Percentiles rank a stretch among this genome's conserved stretches.
Conservation (phyloP, 2,888 invertebrate genomes). For the Arge pagana region DNA sequence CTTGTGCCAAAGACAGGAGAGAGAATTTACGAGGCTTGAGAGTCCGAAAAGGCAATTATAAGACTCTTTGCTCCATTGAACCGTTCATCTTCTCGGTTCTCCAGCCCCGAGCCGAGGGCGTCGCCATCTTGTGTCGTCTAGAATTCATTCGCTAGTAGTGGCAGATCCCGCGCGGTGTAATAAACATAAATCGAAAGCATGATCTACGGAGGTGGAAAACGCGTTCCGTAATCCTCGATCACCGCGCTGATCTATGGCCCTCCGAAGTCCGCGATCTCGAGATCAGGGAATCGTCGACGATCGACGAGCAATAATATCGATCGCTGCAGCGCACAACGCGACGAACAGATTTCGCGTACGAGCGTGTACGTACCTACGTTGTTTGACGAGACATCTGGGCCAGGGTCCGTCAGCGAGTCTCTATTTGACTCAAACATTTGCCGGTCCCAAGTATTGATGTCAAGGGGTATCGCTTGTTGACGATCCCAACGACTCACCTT, state of each 20-base stretch:
- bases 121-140: no score
- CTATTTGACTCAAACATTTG: slow-evolving; percentile 29
- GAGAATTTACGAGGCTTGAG: slow-evolving; percentile 2
- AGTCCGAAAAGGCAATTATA: not conserved
- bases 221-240: not conserved
- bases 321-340: no score
- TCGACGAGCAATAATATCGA: no score
- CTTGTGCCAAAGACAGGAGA: slow-evolving; percentile 1
- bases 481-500: no score
- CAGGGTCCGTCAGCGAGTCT: slow-evolving; percentile 27
- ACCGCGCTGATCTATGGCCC: not conserved
- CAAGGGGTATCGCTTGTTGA: slow-evolving; percentile 8
- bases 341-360: not conserved
- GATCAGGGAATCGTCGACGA: not conserved
- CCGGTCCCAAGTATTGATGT: slow-evolving; percentile 10
- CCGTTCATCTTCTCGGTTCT: not conserved
- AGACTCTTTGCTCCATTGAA: slow-evolving; percentile 8
- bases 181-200: no score
- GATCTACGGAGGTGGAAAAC: not conserved
- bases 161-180: no score
- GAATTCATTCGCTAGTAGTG: no score
- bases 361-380: slow-evolving; percentile 10
- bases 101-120: no score
- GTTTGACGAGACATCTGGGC: slow-evolving; percentile 32
- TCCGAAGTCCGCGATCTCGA: not conserved